These are phyloP conservation scores for Tipula unca DNA, from an alignment of 2,888 invertebrate species.

Conservation along the genomic window DNA sequence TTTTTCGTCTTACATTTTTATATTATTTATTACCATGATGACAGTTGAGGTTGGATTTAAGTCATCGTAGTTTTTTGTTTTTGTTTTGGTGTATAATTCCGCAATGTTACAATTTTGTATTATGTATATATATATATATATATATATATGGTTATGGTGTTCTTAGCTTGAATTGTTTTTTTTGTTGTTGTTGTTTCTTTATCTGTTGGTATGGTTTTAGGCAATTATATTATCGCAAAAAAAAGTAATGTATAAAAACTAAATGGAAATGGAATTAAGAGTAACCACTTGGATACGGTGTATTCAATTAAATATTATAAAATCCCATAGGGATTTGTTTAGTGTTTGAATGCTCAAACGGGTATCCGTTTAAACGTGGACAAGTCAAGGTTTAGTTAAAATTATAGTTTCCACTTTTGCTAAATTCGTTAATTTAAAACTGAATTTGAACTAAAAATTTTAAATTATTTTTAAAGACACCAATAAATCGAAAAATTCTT, in stretches of 20 bases:
- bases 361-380: no score
- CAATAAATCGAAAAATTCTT: no score
- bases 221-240: neutral
- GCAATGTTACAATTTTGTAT: neutral
- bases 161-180: neutral
- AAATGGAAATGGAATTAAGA: neutral
- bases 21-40: conserved; percentile 14
- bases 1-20: neutral
- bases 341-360: no score
- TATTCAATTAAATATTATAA: neutral
- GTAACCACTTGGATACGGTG: neutral
- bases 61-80: neutral
- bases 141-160: neutral
- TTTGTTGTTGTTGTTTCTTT: neutral
- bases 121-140: neutral
- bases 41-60: conserved; percentile 14
- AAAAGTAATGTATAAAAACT: neutral
- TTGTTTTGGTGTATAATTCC: neutral
- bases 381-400: no score
- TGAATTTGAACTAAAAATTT: no score
- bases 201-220: neutral
- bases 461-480: no score
- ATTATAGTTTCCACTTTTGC: no score
- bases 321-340: no score
- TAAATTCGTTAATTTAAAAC: no score